These are phyloP conservation scores for Siniperca scherzeri DNA, from an alignment of 2,797 vertebrate genomes.

Conservation along the genomic window DNA sequence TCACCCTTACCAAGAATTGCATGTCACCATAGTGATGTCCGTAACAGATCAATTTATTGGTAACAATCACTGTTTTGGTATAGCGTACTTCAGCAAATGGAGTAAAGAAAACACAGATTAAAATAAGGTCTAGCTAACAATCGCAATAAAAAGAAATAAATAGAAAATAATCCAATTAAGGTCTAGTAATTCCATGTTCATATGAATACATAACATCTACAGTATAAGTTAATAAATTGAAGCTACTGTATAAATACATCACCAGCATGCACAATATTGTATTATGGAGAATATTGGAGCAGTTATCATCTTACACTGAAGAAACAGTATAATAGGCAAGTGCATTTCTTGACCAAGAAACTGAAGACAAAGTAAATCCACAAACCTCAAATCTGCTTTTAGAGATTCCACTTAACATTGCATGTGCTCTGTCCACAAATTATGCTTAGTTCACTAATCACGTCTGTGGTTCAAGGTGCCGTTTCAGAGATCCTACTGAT, in stretches of 20 bases:
- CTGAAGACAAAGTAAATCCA: conserved; percentile 88
- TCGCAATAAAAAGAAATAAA: conserved; percentile 88
- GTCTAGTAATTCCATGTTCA: conserved; percentile 93
- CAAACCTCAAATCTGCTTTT: conserved; percentile 91
- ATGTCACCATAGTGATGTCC: conserved; percentile 95
- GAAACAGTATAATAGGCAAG: conserved; percentile 96
- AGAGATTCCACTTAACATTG: conserved; percentile 81
- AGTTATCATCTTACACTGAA: conserved; percentile 95
- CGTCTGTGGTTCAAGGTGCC: conserved; percentile 72
- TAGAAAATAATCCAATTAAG: conserved; percentile 91
- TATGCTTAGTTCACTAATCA: conserved; percentile 53
- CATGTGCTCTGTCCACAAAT: conserved; percentile 77
- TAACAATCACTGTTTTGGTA: conserved; percentile 96
- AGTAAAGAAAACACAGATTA: conserved; percentile 90
- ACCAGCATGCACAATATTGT: conserved; percentile 99
- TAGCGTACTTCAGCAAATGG: conserved; percentile 92
- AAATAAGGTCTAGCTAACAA: conserved; percentile 85
- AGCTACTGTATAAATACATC: conserved; percentile 99
- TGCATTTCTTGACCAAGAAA: conserved; percentile 92
- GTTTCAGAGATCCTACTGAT: conserved; percentile 62
- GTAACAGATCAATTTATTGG: conserved; percentile 96
- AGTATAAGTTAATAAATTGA: conserved; percentile 98
- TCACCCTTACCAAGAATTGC: conserved; percentile 88
- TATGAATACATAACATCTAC: conserved; percentile 99
- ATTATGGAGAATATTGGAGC: conserved; percentile 96